A percentile compares a stretch with the other conserved stretches of the same genome.
Conservation (phyloP, 2,888 invertebrate species). For the Cerastis leucographa region DNA sequence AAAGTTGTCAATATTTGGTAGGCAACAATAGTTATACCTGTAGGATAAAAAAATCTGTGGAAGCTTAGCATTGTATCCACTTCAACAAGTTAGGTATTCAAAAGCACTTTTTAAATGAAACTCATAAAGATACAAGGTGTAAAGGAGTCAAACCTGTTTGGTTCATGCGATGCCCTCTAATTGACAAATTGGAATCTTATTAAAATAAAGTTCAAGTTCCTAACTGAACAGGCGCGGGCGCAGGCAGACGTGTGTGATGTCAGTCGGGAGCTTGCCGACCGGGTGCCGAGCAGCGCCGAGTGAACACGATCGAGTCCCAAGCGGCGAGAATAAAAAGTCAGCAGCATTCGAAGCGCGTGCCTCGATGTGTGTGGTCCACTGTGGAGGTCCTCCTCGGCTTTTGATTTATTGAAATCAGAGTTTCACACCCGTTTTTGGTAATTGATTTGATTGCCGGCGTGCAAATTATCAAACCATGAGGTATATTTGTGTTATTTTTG, state of each 20-base stretch:
- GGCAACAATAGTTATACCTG: slow-evolving; percentile 7
- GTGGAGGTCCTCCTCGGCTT: slow-evolving; percentile 87
- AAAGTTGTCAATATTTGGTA: slow-evolving; percentile 10
- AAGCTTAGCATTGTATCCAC: slow-evolving; percentile 59
- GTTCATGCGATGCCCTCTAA: slow-evolving; percentile 90
- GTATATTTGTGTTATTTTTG: slow-evolving; percentile 25
- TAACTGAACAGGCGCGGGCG: slow-evolving; percentile 83
- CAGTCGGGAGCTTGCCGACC: slow-evolving; percentile 82
- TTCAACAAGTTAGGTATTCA: slow-evolving; percentile 72
- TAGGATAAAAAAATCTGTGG: slow-evolving; percentile 2
- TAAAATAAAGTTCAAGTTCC: slow-evolving; percentile 91
- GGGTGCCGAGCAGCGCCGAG: slow-evolving; percentile 86
- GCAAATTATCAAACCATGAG: slow-evolving; percentile 52
- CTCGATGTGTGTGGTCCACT: slow-evolving; percentile 94
- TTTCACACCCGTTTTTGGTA: slow-evolving; percentile 85
- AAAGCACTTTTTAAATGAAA: slow-evolving; percentile 79
- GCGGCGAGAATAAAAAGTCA: slow-evolving; percentile 86
- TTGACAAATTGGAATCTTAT: slow-evolving; percentile 94
- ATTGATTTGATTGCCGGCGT: slow-evolving; percentile 70
- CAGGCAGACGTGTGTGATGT: slow-evolving; percentile 81
- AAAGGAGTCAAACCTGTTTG: slow-evolving; percentile 89
- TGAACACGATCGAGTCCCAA: slow-evolving; percentile 79
- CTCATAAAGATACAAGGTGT: slow-evolving; percentile 84
- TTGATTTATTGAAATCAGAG: slow-evolving; percentile 88
- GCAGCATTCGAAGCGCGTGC: slow-evolving; percentile 93